Evolutionary conservation across 2,113 vertebrate genomes (phyloP).

Genomic region (Tinamus guttatus): DNA sequence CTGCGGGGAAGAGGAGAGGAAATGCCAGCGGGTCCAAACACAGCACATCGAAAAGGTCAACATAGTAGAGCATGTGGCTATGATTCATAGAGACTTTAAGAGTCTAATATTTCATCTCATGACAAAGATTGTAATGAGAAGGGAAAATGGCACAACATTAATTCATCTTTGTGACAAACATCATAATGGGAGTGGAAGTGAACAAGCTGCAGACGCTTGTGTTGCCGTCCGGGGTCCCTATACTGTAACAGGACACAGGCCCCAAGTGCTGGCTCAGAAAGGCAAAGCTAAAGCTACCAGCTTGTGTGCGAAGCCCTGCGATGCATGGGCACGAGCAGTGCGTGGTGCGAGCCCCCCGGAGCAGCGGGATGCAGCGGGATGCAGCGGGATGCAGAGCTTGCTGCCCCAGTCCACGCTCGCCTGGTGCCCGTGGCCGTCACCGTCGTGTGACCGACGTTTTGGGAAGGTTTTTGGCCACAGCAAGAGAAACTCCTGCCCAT

Average conservation of each 20-base stretch:
- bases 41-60: constrained; percentile 86
- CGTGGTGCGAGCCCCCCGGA: background rate
- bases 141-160: constrained; percentile 82
- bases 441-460: background rate
- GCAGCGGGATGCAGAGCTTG: too few species aligned
- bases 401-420: background rate
- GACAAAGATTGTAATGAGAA: constrained; percentile 81
- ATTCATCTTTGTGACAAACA: constrained; percentile 82
- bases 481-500: background rate
- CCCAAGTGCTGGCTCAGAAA: background rate
- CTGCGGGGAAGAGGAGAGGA: constrained; percentile 62
- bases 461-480: background rate
- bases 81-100: constrained; percentile 83
- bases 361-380: too few species aligned
- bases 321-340: background rate
- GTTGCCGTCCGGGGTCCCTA: constrained; percentile 63
- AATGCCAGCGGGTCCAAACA: constrained; percentile 82
- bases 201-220: constrained; percentile 65
- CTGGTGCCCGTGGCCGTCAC: background rate
- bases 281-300: background rate
- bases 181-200: constrained; percentile 76
- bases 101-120: constrained; percentile 82
- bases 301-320: background rate
- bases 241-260: constrained; percentile 59
- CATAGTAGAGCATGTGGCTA: constrained; percentile 71